phyloP scores from a whole-genome alignment of 2,113 vertebrate species.

The Elephantulus edwardii region DNA sequence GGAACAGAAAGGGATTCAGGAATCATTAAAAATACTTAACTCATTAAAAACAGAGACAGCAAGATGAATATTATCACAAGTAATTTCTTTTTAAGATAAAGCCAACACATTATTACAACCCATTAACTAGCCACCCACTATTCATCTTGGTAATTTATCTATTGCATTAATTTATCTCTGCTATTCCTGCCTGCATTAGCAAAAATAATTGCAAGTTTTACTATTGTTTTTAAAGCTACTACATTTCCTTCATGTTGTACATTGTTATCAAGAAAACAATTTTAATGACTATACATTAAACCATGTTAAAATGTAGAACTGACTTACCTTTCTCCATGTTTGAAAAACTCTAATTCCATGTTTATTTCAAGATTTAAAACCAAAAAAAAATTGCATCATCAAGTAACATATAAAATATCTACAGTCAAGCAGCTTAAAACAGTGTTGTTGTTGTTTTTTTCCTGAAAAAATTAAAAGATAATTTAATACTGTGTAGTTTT shows the following conservation, averaged over 20 bases:
- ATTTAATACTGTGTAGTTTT: not conserved
- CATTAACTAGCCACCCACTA: not conserved
- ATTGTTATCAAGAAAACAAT: not conserved
- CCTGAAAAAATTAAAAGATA: not conserved
- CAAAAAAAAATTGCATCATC: not conserved
- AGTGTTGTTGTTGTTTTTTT: too few relatives aligned
- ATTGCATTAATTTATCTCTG: not conserved
- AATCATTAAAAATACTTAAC: not conserved
- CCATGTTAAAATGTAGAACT: not conserved
- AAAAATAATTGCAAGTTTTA: not conserved
- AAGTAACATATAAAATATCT: not conserved
- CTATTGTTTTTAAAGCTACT: not conserved
- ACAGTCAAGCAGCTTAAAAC: not conserved
- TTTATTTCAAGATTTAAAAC: slow-evolving; percentile 25
- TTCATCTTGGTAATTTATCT: not conserved
- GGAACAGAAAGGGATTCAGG: not conserved
- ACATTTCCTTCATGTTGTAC: not conserved
- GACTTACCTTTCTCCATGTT: not conserved
- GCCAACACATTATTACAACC: not conserved
- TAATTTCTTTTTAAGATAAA: too few relatives aligned
- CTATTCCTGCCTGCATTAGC: not conserved
- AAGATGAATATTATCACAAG: not conserved
- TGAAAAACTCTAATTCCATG: not conserved
- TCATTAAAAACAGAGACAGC: not conserved
- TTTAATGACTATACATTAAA: not conserved